These are phyloP conservation scores for Discoglossus pictus DNA, from an alignment of 2,797 vertebrate genomes.

Conservation along the genomic window DNA sequence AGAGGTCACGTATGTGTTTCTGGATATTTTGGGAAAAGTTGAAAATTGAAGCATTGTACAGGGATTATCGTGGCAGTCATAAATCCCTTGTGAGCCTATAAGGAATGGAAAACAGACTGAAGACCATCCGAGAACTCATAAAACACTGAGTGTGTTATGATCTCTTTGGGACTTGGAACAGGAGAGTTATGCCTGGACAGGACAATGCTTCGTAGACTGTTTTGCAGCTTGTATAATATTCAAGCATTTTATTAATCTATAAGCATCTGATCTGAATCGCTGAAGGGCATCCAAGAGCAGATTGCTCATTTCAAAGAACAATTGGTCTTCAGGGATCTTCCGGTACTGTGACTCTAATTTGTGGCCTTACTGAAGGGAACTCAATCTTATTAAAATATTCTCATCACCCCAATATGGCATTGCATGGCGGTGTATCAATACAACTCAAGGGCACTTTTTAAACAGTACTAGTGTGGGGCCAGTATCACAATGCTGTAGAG, in stretches of 20 bases:
- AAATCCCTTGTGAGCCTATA: background rate
- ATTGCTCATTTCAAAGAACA: conserved; percentile 41
- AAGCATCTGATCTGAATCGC: conserved; percentile 38
- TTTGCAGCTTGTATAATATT: conserved; percentile 29
- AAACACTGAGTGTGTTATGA: conserved; percentile 13
- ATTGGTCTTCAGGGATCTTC: conserved; percentile 31
- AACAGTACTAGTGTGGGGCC: no score
- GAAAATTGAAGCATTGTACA: no score
- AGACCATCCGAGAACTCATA: background rate
- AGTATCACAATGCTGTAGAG: no score
- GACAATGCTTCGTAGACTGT: conserved; percentile 45
- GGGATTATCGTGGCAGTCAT: no score
- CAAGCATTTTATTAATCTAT: conserved; percentile 45
- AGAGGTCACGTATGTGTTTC: no score
- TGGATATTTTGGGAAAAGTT: no score
- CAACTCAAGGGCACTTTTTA: conserved; percentile 30
- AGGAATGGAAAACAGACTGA: conserved; percentile 4
- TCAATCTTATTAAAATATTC: conserved; percentile 40
- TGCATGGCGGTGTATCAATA: background rate
- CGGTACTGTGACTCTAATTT: conserved; percentile 29
- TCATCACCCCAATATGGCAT: conserved; percentile 1
- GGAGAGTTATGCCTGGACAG: conserved; percentile 36
- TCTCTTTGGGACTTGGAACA: conserved; percentile 26
- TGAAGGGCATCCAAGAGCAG: conserved; percentile 49
- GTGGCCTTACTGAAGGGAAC: conserved; percentile 3